Evolutionary conservation across 2,113 vertebrate genomes (phyloP), one percentile per base, ranked within the genome.

Genomic region (Lepidothrix coronata): DNA sequence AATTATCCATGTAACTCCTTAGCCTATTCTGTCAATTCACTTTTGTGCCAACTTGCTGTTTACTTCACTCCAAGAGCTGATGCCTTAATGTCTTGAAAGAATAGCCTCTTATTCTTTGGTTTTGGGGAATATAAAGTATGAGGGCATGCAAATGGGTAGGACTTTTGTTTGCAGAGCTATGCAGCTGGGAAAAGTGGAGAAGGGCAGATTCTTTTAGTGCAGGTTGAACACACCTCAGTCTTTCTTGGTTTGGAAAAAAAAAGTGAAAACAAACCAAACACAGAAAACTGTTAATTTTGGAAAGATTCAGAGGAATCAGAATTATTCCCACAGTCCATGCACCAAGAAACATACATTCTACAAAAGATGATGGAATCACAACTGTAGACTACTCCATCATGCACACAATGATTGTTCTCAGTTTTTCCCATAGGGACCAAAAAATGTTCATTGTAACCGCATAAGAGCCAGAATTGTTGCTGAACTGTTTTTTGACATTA

Each of bases 351-450:
- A 4, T 11, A 5, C 8, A 6, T 63, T 67, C 2, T 4, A 39
- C 1, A 4, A 61, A 83, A 84, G 16, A 48, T 0, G 0, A 20
- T 33, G 49, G 17, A 25, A 41, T 55, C 33, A 33, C 7, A 88
- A 14, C 8, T 37, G 21, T 25, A 63, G 12, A n/a, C 11, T 31
- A 14, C 27, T 54, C 21, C 9, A 13, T n/a, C 16, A 43, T 12
- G 20, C 27, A 48, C 12, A 61, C 6, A 15, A 33, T 14, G 16
- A 57, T 8, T 68, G 7, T 10, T 66, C 33, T 20, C 37, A 35
- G 0, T 39, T 73, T 22, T 58, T 65, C 30, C n/a, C 14, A 27
- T 41, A 73, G 59, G 13, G 31, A 44, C 10, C 7, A 68, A 41
- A 76, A 44, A 44, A 17, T 21, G 3, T 14, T 65, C 9, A 17